These are phyloP conservation scores for Gobio gobio DNA, from an alignment of 2,113 vertebrate species.

Conservation along the genomic window DNA sequence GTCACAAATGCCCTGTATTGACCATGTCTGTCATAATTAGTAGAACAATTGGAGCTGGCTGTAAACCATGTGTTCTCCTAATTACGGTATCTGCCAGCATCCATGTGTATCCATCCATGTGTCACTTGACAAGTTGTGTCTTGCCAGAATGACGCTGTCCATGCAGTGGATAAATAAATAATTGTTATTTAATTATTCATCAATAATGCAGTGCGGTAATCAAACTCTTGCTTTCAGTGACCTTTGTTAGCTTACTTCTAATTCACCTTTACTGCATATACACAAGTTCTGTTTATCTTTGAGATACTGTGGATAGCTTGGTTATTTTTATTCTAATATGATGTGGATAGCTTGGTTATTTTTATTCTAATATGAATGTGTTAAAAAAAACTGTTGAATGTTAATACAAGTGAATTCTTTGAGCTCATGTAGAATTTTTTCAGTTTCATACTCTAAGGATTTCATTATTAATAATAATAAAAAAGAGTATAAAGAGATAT, in stretches of 20 bases:
- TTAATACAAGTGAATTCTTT: background rate
- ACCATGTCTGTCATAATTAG: background rate
- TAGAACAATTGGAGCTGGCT: background rate
- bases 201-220: slow-evolving; percentile 20
- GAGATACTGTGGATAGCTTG: background rate
- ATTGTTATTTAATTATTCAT: slow-evolving; percentile 36
- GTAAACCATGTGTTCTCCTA: slow-evolving; percentile 2
- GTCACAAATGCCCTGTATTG: background rate
- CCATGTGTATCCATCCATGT: background rate
- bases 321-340: background rate
- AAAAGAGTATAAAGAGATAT: background rate
- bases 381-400: background rate
- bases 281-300: background rate
- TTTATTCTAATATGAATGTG: background rate
- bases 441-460: background rate
- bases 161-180: slow-evolving; percentile 35
- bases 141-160: background rate
- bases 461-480: background rate
- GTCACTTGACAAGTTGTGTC: background rate
- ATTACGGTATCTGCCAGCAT: background rate
- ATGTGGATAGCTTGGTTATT: background rate
- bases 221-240: slow-evolving; percentile 23
- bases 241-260: background rate
- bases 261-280: background rate
- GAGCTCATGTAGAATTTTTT: background rate